Evolutionary conservation across 2,888 invertebrate genomes (phyloP).

Genomic region (Platycheirus rosarum): DNA sequence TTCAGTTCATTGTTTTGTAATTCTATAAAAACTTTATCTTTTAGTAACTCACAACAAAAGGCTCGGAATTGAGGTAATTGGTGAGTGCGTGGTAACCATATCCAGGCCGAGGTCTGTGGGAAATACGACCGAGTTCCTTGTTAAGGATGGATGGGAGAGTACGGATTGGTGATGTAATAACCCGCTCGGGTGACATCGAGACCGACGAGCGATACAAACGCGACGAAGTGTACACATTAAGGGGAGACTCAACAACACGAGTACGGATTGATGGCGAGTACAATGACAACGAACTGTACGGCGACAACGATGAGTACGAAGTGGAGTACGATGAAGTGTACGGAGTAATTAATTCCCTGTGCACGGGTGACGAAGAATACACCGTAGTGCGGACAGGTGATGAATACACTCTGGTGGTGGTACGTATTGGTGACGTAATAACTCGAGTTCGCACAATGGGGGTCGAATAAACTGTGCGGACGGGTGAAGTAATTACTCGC

Average conservation of each 20-base stretch:
- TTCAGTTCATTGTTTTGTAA: neutral
- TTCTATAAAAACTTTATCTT: neutral
- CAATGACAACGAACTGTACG: slow-evolving; percentile 74
- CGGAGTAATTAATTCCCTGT: neutral
- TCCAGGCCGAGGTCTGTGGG: slow-evolving; percentile 86
- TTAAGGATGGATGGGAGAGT: slow-evolving; percentile 87
- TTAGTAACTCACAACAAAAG: slow-evolving; percentile 86
- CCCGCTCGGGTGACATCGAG: slow-evolving; percentile 78
- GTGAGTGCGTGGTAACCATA: slow-evolving; percentile 87
- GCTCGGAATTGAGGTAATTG: slow-evolving; percentile 90
- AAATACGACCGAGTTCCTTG: slow-evolving; percentile 88
- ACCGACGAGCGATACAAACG: slow-evolving; percentile 73
- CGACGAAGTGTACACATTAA: slow-evolving; percentile 76
- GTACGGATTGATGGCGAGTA: slow-evolving; percentile 76
- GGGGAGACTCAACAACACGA: slow-evolving; percentile 61
- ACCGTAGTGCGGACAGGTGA: slow-evolving; percentile 76
- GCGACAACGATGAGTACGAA: slow-evolving; percentile 76
- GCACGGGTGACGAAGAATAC: slow-evolving; percentile 39
- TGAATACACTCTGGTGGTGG: slow-evolving; percentile 76
- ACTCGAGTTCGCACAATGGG: slow-evolving; percentile 78
- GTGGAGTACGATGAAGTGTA: slow-evolving; percentile 77
- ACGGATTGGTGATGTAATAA: slow-evolving; percentile 81
- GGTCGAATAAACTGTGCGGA: slow-evolving; percentile 77
- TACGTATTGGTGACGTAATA: slow-evolving; percentile 79
- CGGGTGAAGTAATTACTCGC: slow-evolving; percentile 78